Conservation (phyloP, 2,113 vertebrate species). For the Edolisoma coerulescens region DNA sequence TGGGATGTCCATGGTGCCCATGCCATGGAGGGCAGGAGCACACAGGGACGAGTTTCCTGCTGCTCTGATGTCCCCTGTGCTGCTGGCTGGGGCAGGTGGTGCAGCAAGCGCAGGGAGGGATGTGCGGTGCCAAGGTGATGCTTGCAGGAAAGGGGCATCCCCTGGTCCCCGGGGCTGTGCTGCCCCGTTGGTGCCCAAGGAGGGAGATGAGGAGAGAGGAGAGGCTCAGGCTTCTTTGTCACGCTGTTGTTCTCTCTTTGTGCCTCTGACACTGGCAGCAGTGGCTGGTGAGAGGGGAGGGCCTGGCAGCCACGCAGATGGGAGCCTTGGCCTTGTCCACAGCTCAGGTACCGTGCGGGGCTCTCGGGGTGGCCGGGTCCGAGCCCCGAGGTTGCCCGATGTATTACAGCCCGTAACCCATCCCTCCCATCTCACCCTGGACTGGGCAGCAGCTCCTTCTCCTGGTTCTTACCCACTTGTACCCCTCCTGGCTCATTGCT, state of each 20-base stretch:
- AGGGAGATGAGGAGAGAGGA: background rate
- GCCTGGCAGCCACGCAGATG: background rate
- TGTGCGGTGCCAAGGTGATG: background rate
- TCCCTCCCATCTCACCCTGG: background rate
- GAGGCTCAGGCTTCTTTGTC: background rate
- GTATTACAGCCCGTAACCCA: background rate
- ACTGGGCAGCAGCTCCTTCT: background rate
- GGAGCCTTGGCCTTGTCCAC: conserved; percentile 11
- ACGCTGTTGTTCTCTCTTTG: conserved; percentile 37
- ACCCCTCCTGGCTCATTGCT: background rate
- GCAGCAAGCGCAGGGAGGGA: background rate
- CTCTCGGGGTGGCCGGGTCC: background rate
- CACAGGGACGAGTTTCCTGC: background rate
- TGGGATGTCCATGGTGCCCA: accelerated
- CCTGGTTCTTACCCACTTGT: background rate
- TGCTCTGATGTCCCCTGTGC: background rate
- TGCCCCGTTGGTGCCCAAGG: accelerated
- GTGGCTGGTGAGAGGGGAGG: conserved; percentile 14
- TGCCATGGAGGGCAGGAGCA: background rate
- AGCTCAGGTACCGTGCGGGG: conserved; percentile 16
- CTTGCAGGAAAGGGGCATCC: background rate
- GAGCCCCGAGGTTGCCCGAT: background rate
- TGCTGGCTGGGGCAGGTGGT: background rate
- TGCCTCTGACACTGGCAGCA: background rate
- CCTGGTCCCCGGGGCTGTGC: background rate